phyloP scores from a whole-genome alignment of 2,113 vertebrate species.

The Erythrocercus mccallii region DNA sequence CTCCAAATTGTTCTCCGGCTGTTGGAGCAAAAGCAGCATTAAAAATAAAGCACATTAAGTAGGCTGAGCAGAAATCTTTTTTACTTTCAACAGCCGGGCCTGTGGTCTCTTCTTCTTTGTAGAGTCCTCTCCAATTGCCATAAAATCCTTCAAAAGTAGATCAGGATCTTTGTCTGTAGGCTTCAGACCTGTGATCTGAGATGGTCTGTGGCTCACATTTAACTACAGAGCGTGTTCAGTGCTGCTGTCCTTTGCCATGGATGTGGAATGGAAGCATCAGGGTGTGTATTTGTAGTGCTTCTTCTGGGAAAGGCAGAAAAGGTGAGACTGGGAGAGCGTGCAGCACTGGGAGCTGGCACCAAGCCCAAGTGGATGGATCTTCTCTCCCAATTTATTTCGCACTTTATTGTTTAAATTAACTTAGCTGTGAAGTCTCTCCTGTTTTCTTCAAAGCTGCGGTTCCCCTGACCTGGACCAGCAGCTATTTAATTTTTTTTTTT shows the following conservation, averaged over 20 bases:
- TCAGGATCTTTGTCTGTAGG: background rate
- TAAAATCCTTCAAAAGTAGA: background rate
- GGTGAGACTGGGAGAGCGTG: background rate
- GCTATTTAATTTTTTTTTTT: background rate
- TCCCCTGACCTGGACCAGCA: background rate
- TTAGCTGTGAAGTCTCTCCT: background rate
- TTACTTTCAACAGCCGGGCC: background rate
- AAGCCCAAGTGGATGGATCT: background rate
- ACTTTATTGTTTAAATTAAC: slow-evolving; percentile 1
- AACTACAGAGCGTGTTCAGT: fast-evolving
- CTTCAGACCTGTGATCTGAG: background rate
- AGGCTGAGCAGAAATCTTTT: slow-evolving; percentile 24
- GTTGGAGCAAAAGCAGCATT: slow-evolving; percentile 10
- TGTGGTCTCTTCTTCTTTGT: background rate
- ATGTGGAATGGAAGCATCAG: background rate
- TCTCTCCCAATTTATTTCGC: background rate
- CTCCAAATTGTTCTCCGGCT: background rate
- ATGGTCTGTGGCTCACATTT: background rate
- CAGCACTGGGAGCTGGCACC: background rate
- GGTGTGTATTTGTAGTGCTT: background rate
- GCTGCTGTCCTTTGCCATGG: background rate
- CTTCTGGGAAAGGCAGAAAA: background rate
- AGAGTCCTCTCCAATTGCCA: background rate
- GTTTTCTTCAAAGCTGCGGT: background rate
- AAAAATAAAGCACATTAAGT: slow-evolving; percentile 6